A percentile compares a stretch with the other conserved stretches of the same genome.
These are phyloP conservation scores for Drosophila pectinifera DNA, from an alignment of 1,140 invertebrate species.

Conservation along the genomic window DNA sequence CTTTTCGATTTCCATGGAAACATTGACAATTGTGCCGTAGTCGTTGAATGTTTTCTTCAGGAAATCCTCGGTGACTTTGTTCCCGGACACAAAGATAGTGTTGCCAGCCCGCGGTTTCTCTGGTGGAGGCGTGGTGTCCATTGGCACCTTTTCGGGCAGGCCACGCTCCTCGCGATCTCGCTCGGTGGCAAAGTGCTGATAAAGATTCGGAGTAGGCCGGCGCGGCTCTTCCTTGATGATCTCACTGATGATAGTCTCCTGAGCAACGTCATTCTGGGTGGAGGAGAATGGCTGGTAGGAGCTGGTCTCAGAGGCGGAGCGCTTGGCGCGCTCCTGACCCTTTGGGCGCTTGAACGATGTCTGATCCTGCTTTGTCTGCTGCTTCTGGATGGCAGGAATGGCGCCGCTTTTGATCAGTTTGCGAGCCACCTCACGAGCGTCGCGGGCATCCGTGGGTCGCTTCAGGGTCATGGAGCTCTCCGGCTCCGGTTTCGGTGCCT, in stretches of 20 bases:
- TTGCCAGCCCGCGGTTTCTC: slow-evolving; percentile 92
- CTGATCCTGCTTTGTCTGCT: slow-evolving; percentile 92
- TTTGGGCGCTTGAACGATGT: slow-evolving; percentile 92
- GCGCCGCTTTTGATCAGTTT: slow-evolving; percentile 97
- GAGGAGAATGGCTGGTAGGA: slow-evolving; percentile 96
- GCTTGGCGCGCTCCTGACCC: slow-evolving; percentile 90
- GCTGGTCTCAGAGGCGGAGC: slow-evolving; percentile 89
- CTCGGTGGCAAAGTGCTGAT: slow-evolving; percentile 95
- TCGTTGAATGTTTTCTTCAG: slow-evolving; percentile 91
- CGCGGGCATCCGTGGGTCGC: slow-evolving; percentile 93
- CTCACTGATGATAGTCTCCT: slow-evolving; percentile 84
- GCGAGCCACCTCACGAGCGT: slow-evolving; percentile 97
- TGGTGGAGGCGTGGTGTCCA: slow-evolving; percentile 64
- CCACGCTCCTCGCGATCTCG: slow-evolving; percentile 86
- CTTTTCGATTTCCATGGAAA: slow-evolving; percentile 95
- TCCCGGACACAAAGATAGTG: slow-evolving; percentile 94
- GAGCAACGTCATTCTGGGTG: slow-evolving; percentile 87
- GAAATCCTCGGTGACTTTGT: slow-evolving; percentile 93
- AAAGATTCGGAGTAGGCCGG: slow-evolving; percentile 91
- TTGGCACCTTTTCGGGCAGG: slow-evolving; percentile 85
- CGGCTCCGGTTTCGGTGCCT: slow-evolving; percentile 94
- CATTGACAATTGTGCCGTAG: slow-evolving; percentile 93
- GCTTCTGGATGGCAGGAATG: slow-evolving; percentile 93
- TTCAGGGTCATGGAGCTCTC: slow-evolving; percentile 92
- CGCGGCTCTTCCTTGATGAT: slow-evolving; percentile 83